Conservation (phyloP, 2,113 vertebrate genomes). For the Mixornis gularis region DNA sequence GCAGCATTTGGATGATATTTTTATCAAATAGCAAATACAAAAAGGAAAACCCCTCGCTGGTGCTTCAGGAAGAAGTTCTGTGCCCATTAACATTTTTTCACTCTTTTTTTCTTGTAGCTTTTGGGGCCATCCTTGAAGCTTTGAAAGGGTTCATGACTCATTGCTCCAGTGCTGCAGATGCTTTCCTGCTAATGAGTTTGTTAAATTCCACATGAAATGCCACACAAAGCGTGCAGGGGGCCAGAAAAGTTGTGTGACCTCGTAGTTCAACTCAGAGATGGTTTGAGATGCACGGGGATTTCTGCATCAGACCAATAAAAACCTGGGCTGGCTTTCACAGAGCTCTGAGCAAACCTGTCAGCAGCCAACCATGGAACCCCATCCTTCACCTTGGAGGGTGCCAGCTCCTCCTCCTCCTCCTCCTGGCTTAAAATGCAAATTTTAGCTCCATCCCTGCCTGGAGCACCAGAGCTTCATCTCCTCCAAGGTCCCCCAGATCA, state of each 20-base stretch:
- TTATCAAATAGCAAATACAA: not conserved
- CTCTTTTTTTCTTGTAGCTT: not conserved
- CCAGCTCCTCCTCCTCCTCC: too few relatives aligned
- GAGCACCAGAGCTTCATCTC: too few relatives aligned
- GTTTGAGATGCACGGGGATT: too few relatives aligned
- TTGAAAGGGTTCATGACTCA: rapidly evolving
- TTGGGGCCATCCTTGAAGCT: not conserved
- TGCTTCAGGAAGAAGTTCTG: not conserved
- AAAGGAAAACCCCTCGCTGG: rapidly evolving
- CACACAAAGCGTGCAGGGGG: not conserved
- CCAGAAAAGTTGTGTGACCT: not conserved
- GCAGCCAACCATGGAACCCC: too few relatives aligned
- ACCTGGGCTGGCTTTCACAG: too few relatives aligned
- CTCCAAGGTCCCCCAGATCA: too few relatives aligned
- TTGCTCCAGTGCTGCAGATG: not conserved
- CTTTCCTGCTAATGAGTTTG: rapidly evolving
- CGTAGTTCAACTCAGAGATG: too few relatives aligned
- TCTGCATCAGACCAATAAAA: too few relatives aligned
- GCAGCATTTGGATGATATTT: not conserved
- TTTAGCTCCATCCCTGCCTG: too few relatives aligned
- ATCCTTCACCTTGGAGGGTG: too few relatives aligned
- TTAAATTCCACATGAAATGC: not conserved
- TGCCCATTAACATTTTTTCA: not conserved
- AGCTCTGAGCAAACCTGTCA: too few relatives aligned
- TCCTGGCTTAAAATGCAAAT: too few relatives aligned